These are phyloP conservation scores for Harpagoxenus sublaevis DNA, from an alignment of 2,888 invertebrate species.

Conservation along the genomic window DNA sequence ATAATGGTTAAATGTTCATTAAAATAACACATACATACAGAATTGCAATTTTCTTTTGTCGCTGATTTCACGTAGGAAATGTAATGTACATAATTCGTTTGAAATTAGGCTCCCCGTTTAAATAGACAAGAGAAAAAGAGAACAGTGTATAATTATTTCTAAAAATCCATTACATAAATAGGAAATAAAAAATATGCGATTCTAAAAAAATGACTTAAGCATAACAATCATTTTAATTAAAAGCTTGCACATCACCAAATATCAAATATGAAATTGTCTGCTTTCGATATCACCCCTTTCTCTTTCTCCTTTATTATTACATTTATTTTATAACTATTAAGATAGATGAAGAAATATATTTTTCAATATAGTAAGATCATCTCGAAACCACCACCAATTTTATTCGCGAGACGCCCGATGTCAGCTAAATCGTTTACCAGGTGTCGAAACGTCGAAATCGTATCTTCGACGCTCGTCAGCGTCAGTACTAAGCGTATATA, in stretches of 20 bases:
- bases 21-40: not conserved
- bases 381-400: not conserved
- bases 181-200: too few species aligned
- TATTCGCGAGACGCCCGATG: conserved; percentile 42
- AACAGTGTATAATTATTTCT: not conserved
- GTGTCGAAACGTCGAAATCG: conserved; percentile 70
- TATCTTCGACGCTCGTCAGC: conserved; percentile 27
- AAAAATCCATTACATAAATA: not conserved
- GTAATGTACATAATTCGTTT: not conserved
- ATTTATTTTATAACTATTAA: not conserved
- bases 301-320: not conserved
- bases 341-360: not conserved
- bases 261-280: not conserved
- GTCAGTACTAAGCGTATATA: conserved; percentile 12
- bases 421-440: conserved; percentile 64
- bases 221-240: conserved; percentile 1
- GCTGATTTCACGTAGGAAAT: not conserved
- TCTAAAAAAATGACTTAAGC: not conserved
- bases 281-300: not conserved
- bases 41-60: not conserved
- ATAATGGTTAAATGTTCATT: not conserved
- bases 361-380: not conserved
- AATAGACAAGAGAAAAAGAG: not conserved
- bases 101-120: not conserved
- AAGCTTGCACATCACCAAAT: not conserved